Base-by-base conservation (phyloP, 2,113 vertebrate genomes). In the Talpa occidentalis region DNA sequence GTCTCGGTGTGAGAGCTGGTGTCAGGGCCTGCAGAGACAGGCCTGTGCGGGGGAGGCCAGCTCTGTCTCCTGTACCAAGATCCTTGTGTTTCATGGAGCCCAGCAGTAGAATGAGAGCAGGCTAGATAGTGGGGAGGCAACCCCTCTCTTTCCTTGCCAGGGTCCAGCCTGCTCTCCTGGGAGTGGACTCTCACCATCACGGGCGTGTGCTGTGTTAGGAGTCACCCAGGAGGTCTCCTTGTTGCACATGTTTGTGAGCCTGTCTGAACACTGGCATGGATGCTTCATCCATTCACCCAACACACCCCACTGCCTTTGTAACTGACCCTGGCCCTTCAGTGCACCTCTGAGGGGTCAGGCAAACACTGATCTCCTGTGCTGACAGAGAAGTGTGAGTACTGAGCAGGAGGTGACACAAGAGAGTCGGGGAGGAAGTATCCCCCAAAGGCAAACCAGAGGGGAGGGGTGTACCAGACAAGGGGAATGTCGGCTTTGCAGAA, bases 281-380 rank as follows among this genome's bases (percentile, higher is more conserved):
- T 4, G 17, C 64, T 24, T 35, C 47, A 1, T 21, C n/a, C 49
- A 44, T 22, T 66, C 1, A 1, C 62, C 10, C 4, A 14, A 1
- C 19, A 69, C 32, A 40, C 60, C 70, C n/a, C 16, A 0, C 1
- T 52, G 40, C 70, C 52, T 40, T 10, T 4, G 1, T 62, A 22
- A 14, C 26, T 67, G 16, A 30, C 17, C 19, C 10, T 47, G 26
- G 72, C 30, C 72, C 80, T 60, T 35, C 28, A 14, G 2, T 5
- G 0, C 1, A 0, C 21, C 22, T 12, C 22, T 6, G 3, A 8
- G 54, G 49, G n/a, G 15, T 70, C 62, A 10, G 64, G 21, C 3
- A 22, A 22, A n/a, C 11, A 2, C 42, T 1, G 10, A 24, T 44
- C 14, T 15, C 52, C 67, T 3, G 10, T 4, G 40, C 42, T 59